These are phyloP conservation scores for Ctenomys sociabilis DNA, from an alignment of 2,113 vertebrate species.

Conservation along the genomic window DNA sequence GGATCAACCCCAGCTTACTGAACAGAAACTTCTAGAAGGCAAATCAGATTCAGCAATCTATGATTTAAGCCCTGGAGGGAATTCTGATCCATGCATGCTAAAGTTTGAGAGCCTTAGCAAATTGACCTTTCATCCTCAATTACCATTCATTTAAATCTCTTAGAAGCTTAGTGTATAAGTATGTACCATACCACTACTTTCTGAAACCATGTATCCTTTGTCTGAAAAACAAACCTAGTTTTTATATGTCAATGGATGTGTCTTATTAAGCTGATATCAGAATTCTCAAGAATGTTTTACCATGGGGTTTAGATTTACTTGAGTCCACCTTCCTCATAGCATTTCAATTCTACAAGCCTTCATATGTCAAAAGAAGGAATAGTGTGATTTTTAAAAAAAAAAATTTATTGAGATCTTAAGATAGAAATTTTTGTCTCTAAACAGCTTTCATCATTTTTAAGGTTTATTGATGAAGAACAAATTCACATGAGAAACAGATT, in stretches of 20 bases:
- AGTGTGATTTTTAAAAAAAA: neutral
- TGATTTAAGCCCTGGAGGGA: neutral
- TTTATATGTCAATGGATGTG: neutral
- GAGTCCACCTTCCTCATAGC: neutral
- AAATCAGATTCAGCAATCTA: neutral
- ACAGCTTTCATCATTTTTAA: constrained; percentile 19
- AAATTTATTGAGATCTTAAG: neutral
- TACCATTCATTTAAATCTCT: neutral
- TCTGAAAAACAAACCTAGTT: neutral
- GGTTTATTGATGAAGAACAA: neutral
- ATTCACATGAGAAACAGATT: neutral
- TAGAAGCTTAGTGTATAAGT: neutral
- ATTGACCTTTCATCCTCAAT: constrained; percentile 27
- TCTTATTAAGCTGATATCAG: neutral
- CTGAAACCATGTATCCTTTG: neutral
- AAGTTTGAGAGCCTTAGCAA: constrained; percentile 14
- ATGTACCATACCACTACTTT: neutral
- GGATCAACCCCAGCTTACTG: neutral
- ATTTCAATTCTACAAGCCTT: neutral
- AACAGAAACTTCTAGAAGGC: neutral
- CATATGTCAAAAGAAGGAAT: neutral
- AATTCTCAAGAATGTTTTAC: neutral
- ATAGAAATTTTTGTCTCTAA: neutral
- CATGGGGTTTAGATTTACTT: neutral
- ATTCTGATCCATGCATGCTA: neutral